Evolutionary conservation across 2,113 vertebrate genomes (phyloP).

Genomic region (Cavia porcellus): DNA sequence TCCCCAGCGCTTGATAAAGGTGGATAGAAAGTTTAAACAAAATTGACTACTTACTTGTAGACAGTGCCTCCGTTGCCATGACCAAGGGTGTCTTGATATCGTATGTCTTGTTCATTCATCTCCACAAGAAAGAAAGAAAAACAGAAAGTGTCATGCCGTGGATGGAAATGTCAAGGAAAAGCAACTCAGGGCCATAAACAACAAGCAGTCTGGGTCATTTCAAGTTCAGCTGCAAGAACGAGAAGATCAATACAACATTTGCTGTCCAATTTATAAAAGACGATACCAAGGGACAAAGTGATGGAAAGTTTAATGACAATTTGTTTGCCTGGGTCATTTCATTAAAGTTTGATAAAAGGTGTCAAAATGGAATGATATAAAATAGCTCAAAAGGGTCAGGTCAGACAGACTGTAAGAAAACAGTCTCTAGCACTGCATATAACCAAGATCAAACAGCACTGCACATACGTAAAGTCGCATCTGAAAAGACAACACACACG

Average conservation of each 20-base stretch:
- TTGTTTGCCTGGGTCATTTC: slow-evolving; percentile 94
- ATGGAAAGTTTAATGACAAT: slow-evolving; percentile 96
- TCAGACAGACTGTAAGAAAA: slow-evolving; percentile 85
- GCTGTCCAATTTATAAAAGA: slow-evolving; percentile 99
- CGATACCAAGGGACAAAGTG: slow-evolving; percentile 94
- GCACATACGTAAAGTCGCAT: slow-evolving; percentile 74
- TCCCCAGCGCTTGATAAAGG: slow-evolving; percentile 58
- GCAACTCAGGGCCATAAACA: slow-evolving; percentile 94
- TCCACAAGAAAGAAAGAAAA: slow-evolving; percentile 91
- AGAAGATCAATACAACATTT: slow-evolving; percentile 96
- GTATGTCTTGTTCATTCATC: slow-evolving; percentile 99
- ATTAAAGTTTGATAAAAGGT: slow-evolving; percentile 96
- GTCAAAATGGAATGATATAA: slow-evolving; percentile 94
- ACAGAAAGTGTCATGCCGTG: slow-evolving; percentile 90
- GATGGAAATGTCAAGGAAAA: slow-evolving; percentile 92
- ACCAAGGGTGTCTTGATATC: slow-evolving; percentile 97
- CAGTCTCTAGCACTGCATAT: slow-evolving; percentile 75
- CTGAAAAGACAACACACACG: slow-evolving; percentile 72
- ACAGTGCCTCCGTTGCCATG: slow-evolving; percentile 99
- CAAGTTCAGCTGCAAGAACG: slow-evolving; percentile 95
- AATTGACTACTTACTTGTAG: slow-evolving; percentile 96
- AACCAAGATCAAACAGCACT: slow-evolving; percentile 69
- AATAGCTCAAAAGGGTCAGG: slow-evolving; percentile 90
- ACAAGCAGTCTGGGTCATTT: slow-evolving; percentile 93
- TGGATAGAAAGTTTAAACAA: slow-evolving; percentile 65